Evolutionary conservation across 2,888 invertebrate genomes (phyloP).

Genomic region (Tetropium fuscum): DNA sequence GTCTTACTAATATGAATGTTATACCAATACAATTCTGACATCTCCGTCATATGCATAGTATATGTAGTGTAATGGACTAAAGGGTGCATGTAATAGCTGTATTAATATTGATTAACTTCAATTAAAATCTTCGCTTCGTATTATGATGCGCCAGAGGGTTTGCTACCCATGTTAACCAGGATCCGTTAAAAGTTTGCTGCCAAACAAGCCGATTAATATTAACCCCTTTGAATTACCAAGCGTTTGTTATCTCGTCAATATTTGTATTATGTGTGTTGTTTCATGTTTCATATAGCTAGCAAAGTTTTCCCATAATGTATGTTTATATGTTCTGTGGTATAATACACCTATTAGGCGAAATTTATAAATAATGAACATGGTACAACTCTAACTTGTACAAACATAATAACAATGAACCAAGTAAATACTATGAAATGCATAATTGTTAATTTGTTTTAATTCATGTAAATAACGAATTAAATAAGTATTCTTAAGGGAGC

Average conservation of each 20-base stretch:
- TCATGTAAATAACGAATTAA: no score
- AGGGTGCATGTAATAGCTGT: constrained; percentile 55
- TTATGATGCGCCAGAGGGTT: constrained; percentile 43
- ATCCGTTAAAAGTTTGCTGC: constrained; percentile 58
- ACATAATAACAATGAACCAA: no score
- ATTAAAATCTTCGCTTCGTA: constrained; percentile 59
- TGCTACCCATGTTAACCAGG: constrained; percentile 40
- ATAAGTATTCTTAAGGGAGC: no score
- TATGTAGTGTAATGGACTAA: constrained; percentile 47
- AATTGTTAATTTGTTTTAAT: no score
- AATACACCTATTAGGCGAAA: not conserved
- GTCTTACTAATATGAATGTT: constrained; percentile 13
- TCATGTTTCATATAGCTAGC: constrained; percentile 3
- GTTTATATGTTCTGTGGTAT: not conserved
- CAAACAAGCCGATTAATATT: constrained; percentile 61
- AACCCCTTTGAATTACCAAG: constrained; percentile 52
- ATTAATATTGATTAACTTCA: constrained; percentile 64
- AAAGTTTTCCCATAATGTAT: not conserved
- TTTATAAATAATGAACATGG: no score
- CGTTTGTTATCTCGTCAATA: constrained; percentile 22
- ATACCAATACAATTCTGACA: constrained; percentile 11
- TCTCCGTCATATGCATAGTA: constrained; percentile 31
- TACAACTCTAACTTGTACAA: no score
- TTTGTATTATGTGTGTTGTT: constrained; percentile 18
- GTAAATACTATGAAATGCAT: no score